These are phyloP conservation scores for Telmatherina bonti DNA, from an alignment of 2,797 vertebrate genomes.

Conservation along the genomic window DNA sequence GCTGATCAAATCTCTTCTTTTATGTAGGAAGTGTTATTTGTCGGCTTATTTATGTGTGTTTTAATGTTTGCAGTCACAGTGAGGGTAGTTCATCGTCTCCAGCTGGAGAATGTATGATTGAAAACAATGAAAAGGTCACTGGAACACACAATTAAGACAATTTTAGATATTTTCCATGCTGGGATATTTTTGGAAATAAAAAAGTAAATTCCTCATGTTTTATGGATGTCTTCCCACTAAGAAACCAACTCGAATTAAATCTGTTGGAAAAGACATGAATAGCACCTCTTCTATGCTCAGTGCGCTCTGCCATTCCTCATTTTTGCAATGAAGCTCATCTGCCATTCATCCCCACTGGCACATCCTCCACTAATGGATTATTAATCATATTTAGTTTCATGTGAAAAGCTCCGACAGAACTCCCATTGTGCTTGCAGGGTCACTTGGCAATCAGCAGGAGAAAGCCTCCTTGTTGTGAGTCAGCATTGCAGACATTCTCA, in stretches of 20 bases:
- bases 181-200: not conserved
- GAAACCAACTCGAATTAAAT: slow-evolving; percentile 30
- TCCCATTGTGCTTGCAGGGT: slow-evolving; percentile 52
- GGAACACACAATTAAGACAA: not conserved
- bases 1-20: not conserved
- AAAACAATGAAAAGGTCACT: not conserved
- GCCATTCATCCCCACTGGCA: slow-evolving; percentile 27
- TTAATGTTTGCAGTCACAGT: not conserved
- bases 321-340: slow-evolving; percentile 29
- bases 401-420: slow-evolving; percentile 58
- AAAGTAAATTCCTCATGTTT: slow-evolving; percentile 5
- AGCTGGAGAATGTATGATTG: not conserved
- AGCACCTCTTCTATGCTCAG: slow-evolving; percentile 7
- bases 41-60: not conserved
- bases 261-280: slow-evolving; percentile 19
- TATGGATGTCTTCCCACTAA: slow-evolving; percentile 16
- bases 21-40: not conserved
- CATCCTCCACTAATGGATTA: slow-evolving; percentile 64
- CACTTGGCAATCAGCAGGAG: not conserved
- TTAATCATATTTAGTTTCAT: slow-evolving; percentile 63
- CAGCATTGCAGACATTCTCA: slow-evolving; percentile 22
- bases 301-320: slow-evolving; percentile 19
- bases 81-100: not conserved
- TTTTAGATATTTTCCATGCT: slow-evolving; percentile 1
- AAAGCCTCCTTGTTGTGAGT: slow-evolving; percentile 9